These are phyloP conservation scores for Microctenopoma stevenorrisi DNA, from an alignment of 2,797 vertebrate genomes.

Conservation along the genomic window DNA sequence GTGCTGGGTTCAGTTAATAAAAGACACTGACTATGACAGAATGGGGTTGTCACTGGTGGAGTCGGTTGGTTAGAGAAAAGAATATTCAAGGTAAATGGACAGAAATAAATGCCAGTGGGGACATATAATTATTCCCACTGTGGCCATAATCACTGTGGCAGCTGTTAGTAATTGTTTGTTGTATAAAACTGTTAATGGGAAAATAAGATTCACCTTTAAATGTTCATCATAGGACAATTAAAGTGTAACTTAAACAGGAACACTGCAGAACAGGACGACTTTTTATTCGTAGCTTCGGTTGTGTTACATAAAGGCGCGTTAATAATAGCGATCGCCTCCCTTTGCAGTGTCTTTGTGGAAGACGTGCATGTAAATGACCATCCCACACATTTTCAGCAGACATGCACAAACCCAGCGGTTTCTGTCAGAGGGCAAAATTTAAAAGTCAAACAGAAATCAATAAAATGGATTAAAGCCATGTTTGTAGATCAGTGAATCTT, in stretches of 20 bases:
- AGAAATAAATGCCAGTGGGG: slow-evolving; percentile 23
- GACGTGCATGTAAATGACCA: slow-evolving; percentile 58
- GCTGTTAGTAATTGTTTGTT: slow-evolving; percentile 5
- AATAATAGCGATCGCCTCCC: slow-evolving; percentile 37
- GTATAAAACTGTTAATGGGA: slow-evolving; percentile 12
- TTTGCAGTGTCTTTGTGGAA: slow-evolving; percentile 31
- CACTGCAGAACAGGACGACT: background rate
- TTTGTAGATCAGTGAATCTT: slow-evolving; percentile 71
- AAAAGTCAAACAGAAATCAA: slow-evolving; percentile 83
- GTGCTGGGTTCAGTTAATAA: slow-evolving; percentile 37
- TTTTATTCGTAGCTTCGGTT: slow-evolving; percentile 8
- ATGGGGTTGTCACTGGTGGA: slow-evolving; percentile 30
- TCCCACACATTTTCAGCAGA: slow-evolving; percentile 64
- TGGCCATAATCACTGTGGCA: slow-evolving; percentile 21
- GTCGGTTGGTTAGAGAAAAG: slow-evolving; percentile 2
- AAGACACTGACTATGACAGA: slow-evolving; percentile 43
- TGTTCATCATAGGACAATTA: background rate
- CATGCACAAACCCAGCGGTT: slow-evolving; percentile 49
- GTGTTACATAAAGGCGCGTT: slow-evolving; percentile 41
- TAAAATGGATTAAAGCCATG: slow-evolving; percentile 72
- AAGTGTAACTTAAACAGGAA: slow-evolving; percentile 8
- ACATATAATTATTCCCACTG: slow-evolving; percentile 19
- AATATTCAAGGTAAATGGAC: slow-evolving; percentile 15
- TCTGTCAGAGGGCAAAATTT: slow-evolving; percentile 80
- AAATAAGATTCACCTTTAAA: slow-evolving; percentile 9